Conservation (phyloP, 2,888 invertebrate genomes). For the Sinodicranocentrus sp. region DNA sequence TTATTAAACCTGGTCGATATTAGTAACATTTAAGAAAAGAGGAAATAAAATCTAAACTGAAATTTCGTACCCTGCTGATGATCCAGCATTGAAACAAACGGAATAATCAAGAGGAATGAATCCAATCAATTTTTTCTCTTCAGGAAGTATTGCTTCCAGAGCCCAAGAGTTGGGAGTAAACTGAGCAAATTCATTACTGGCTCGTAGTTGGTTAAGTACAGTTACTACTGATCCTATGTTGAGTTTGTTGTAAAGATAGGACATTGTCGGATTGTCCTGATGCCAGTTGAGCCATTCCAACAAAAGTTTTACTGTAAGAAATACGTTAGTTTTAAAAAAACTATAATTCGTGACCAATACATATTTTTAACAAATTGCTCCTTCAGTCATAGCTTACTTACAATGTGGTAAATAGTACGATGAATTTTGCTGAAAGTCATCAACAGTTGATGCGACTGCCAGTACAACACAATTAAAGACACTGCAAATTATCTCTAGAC, state of each 20-base stretch:
- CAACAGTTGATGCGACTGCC: constrained; percentile 65
- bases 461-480: constrained; percentile 72
- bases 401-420: constrained; percentile 71
- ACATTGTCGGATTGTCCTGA: constrained; percentile 47
- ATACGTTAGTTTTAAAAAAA: too few species aligned
- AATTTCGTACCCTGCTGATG: constrained; percentile 42
- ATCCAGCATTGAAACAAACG: constrained; percentile 60
- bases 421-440: constrained; percentile 34
- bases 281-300: constrained; percentile 74
- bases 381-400: constrained; percentile 50
- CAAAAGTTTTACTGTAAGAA: constrained; percentile 73
- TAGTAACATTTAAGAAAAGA: too few species aligned
- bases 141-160: constrained; percentile 72
- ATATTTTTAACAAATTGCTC: background rate
- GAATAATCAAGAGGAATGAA: constrained; percentile 73
- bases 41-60: background rate
- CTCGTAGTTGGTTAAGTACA: constrained; percentile 71
- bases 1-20: too few species aligned
- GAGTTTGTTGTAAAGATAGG: constrained; percentile 61
- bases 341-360: constrained; percentile 1
- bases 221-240: constrained; percentile 70
- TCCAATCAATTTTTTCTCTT: constrained; percentile 74
- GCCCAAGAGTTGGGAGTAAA: constrained; percentile 63
- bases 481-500: constrained; percentile 72
- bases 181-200: constrained; percentile 51